Evolutionary conservation across 2,888 invertebrate genomes (phyloP), one percentile per base, ranked within the genome.

Genomic region (Gymnocheta viridis): DNA sequence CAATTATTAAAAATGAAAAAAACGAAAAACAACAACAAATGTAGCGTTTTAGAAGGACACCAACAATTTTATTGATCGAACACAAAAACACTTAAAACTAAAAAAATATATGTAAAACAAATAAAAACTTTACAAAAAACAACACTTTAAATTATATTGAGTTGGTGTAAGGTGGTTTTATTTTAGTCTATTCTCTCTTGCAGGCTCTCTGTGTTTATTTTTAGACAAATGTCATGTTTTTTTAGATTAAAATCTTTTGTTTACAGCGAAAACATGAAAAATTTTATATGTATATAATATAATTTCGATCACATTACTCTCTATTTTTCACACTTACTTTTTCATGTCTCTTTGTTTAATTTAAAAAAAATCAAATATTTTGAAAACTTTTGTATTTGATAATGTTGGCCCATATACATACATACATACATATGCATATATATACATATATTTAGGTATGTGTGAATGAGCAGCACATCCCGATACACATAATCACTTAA

Each of bases 201-300:
- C 35, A 10, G 35, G 35, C 17, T 80, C 24, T 72, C 47, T 44
- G 3, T 69, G 19, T 74, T 56, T 80, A 73, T 69, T 67, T 74
- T 67, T 66, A 76, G 60, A 70, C 64, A 64, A 69, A 58, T 66
- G 51, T 77, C 72, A 76, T 80, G 76, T 83, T 76, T 82, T 74
- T 82, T 74, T 22, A 38, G n/a, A 38, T 29, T 29, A 10, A 72
- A 79, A 54, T 54, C 27, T 49, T 83, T 82, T 82, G 82, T 82
- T 85, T 76, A 81, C 56, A 69, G 64, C 49, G 81, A 86, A 86
- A 86, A 86, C 85, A 86, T 86, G 81, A 80, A 84, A 73, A 82
- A 24, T 62, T 29, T 29, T 67, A 47, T 10, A 58, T 41, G n/a
- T 32, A 7, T 32, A 32, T 49, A 56, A 44, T 7, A 47, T 49